A percentile compares a stretch with the other conserved stretches of the same genome.
Conservation (phyloP, 2,888 invertebrate genomes). For the Neuroscelio doddi region DNA sequence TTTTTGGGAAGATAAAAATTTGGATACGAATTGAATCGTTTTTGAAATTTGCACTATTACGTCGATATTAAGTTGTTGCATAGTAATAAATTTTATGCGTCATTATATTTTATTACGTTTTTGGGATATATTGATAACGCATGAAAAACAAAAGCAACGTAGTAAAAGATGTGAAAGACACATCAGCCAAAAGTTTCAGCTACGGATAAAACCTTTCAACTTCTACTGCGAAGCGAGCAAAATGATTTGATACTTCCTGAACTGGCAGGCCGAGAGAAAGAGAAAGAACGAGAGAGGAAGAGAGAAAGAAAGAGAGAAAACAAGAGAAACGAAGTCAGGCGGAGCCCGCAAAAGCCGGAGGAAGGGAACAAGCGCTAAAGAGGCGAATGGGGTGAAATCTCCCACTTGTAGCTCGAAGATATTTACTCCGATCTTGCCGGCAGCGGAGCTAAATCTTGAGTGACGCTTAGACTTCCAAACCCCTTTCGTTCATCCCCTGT, state of each 20-base stretch:
- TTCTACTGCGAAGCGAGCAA: constrained; percentile 47
- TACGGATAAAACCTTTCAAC: constrained; percentile 53
- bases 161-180: constrained; percentile 39
- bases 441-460: constrained; percentile 62
- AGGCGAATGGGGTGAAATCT: constrained; percentile 58
- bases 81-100: neutral
- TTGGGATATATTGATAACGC: no score
- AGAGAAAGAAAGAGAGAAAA: constrained; percentile 23
- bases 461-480: constrained; percentile 53
- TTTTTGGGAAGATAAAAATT: constrained; percentile 29
- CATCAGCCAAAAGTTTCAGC: constrained; percentile 58
- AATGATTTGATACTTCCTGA: constrained; percentile 59
- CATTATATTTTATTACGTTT: no score
- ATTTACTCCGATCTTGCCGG: constrained; percentile 62
- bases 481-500: constrained; percentile 29
- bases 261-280: constrained; percentile 44
- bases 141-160: constrained; percentile 21
- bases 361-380: constrained; percentile 36
- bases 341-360: constrained; percentile 10
- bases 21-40: constrained; percentile 1
- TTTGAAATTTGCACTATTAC: no score
- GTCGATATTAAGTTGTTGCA: neutral
- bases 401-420: constrained; percentile 69
- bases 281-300: constrained; percentile 28
- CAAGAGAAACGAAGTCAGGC: constrained; percentile 2